These are phyloP conservation scores for Buphagus erythrorhynchus DNA, from an alignment of 2,797 vertebrate species.

Conservation along the genomic window DNA sequence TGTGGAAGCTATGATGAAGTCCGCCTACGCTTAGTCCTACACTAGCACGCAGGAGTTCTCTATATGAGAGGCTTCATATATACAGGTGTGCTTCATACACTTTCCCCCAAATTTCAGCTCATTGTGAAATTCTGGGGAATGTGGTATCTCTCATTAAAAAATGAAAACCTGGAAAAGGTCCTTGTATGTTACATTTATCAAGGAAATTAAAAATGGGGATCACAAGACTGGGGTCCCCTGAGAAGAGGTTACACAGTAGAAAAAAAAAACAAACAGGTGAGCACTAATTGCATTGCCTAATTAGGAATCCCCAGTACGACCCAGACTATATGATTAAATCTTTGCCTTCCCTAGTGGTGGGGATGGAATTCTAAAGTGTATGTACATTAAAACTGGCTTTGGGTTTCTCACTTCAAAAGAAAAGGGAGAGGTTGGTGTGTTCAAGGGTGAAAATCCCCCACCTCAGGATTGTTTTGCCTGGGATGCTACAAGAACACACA, in stretches of 20 bases:
- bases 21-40: not conserved
- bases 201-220: not conserved
- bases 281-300: not conserved
- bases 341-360: not conserved
- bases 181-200: not conserved
- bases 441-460: not conserved
- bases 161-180: not conserved
- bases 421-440: not conserved
- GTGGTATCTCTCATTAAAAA: not conserved
- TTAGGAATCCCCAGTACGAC: not conserved
- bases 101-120: not conserved
- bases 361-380: not conserved
- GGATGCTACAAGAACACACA: not conserved
- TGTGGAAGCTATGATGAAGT: not conserved
- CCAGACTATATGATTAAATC: not conserved
- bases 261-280: not conserved
- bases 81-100: not conserved
- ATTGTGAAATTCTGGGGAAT: not conserved
- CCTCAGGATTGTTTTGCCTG: not conserved
- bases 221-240: not conserved
- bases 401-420: not conserved
- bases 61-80: fast-evolving
- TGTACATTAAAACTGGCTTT: not conserved
- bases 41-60: not conserved
- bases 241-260: not conserved